Conservation (phyloP, 2,113 vertebrate species). For the Nycticryphes semicollaris region DNA sequence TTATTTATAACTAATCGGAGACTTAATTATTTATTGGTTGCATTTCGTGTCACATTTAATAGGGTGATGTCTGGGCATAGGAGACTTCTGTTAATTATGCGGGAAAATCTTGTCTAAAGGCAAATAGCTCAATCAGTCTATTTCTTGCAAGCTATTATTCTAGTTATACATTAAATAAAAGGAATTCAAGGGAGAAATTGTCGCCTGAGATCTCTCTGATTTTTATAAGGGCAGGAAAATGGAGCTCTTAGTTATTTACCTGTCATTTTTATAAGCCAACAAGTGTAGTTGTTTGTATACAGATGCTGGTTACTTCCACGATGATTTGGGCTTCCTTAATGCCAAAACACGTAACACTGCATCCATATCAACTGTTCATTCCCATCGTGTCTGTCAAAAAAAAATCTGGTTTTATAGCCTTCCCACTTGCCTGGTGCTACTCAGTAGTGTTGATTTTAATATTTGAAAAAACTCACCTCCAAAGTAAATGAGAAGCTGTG, state of each 20-base stretch:
- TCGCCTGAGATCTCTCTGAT: slow-evolving; percentile 8
- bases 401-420: neutral
- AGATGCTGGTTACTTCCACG: neutral
- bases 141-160: slow-evolving; percentile 28
- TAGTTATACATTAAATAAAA: neutral
- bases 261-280: neutral
- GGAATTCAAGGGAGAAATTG: neutral
- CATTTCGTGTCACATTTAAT: slow-evolving; percentile 33
- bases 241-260: neutral
- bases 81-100: neutral
- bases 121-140: neutral
- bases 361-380: neutral
- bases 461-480: neutral
- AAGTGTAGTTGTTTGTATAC: neutral
- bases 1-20: slow-evolving; percentile 25
- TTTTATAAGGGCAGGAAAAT: slow-evolving; percentile 1
- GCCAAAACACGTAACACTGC: neutral
- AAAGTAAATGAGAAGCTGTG: neutral
- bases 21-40: slow-evolving; percentile 40
- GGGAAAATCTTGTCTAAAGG: neutral
- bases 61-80: neutral
- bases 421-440: neutral
- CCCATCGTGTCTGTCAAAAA: neutral
- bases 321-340: neutral
- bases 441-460: neutral